Conservation (phyloP, 30 jellyfish, hydroid and myxozoan genomes). For the Hydractinia echinata region DNA sequence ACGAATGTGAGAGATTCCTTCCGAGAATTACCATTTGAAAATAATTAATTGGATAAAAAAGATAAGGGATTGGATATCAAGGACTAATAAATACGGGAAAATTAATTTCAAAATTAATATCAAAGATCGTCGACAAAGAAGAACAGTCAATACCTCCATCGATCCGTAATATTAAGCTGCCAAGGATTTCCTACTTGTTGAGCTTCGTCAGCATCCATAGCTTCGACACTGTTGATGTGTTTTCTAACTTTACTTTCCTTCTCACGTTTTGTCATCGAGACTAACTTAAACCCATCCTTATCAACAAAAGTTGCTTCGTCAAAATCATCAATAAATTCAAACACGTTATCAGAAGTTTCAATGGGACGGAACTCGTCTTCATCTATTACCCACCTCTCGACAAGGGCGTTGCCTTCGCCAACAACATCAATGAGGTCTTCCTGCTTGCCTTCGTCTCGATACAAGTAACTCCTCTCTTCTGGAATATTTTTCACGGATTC, state of each 20-base stretch:
- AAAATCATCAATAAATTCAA: background rate
- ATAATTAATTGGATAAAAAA: too few species aligned
- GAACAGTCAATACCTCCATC: constrained; percentile 44
- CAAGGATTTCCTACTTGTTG: constrained; percentile 37
- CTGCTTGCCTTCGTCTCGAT: background rate
- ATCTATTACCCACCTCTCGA: constrained; percentile 64
- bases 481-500: background rate
- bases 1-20: too few species aligned
- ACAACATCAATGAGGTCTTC: constrained; percentile 33
- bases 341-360: background rate
- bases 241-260: constrained; percentile 29
- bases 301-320: constrained; percentile 25
- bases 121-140: too few species aligned
- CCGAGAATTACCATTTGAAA: too few species aligned
- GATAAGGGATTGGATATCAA: too few species aligned
- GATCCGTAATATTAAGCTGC: constrained; percentile 36
- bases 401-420: constrained; percentile 65
- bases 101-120: too few species aligned
- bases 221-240: constrained; percentile 19
- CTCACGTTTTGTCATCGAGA: constrained; percentile 35
- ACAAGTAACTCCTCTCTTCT: background rate
- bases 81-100: too few species aligned
- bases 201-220: constrained; percentile 56
- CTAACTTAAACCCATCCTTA: constrained; percentile 45
- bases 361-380: constrained; percentile 27